Percentiles rank a stretch among this genome's conserved stretches.
phyloP scores from a whole-genome alignment of 2,888 invertebrate genomes.

The Graphium colonna region DNA sequence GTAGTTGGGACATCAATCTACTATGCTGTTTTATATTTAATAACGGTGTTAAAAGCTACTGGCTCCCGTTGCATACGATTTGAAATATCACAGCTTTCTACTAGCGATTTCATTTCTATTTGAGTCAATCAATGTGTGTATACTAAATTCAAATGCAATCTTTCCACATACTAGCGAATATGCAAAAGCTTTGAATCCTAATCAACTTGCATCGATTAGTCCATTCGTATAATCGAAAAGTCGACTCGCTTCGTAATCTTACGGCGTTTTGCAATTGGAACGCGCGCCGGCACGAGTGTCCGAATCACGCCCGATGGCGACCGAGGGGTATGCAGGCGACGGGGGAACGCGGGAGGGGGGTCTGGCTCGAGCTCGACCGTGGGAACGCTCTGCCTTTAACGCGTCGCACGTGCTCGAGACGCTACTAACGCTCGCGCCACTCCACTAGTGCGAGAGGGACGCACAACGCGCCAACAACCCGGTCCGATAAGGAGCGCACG shows the following conservation, averaged over 20 bases:
- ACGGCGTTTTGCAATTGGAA: constrained; percentile 72
- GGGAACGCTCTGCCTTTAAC: constrained; percentile 79
- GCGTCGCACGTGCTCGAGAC: constrained; percentile 76
- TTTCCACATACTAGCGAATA: neutral
- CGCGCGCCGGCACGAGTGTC: constrained; percentile 70
- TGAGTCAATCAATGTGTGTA: no score
- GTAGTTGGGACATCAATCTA: no score
- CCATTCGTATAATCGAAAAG: constrained; percentile 34
- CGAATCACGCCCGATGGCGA: constrained; percentile 56
- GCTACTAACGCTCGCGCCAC: constrained; percentile 47
- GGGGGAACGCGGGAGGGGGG: constrained; percentile 38
- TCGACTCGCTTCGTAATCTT: constrained; percentile 52
- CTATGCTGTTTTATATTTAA: no score
- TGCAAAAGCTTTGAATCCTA: neutral
- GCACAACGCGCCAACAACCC: constrained; percentile 26
- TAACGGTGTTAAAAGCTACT: no score
- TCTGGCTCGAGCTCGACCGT: constrained; percentile 68
- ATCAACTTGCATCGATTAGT: constrained; percentile 1
- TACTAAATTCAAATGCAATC: no score
- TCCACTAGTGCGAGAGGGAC: constrained; percentile 52
- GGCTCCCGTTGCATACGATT: no score
- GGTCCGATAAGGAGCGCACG: constrained; percentile 31
- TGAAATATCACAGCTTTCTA: no score
- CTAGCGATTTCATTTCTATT: no score
- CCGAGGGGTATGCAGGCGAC: constrained; percentile 30